These are phyloP conservation scores for Napeogenes inachia DNA, from an alignment of 2,888 invertebrate genomes.

Conservation along the genomic window DNA sequence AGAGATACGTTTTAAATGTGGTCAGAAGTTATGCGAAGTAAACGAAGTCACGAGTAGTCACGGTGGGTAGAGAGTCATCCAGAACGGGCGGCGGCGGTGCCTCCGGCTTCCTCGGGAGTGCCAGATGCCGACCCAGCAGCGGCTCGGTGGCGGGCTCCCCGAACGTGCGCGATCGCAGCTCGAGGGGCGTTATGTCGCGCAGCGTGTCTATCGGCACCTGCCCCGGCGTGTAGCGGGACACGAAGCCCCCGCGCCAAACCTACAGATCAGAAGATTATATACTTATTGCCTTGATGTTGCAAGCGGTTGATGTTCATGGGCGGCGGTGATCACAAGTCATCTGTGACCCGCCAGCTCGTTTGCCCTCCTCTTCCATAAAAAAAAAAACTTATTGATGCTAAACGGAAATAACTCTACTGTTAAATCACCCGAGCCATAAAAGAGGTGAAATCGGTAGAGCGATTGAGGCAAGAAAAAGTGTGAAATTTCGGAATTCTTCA, in stretches of 20 bases:
- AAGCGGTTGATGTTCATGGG: too few relatives aligned
- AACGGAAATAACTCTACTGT: neutral
- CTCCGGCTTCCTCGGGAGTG: constrained; percentile 72
- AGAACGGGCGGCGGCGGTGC: constrained; percentile 70
- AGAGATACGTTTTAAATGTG: neutral
- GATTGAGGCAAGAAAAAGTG: neutral
- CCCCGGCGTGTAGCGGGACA: constrained; percentile 72
- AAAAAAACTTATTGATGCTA: too few relatives aligned
- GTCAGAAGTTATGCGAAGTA: neutral
- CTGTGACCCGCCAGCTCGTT: too few relatives aligned
- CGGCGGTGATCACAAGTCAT: too few relatives aligned
- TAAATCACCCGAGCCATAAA: too few relatives aligned
- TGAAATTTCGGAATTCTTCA: too few relatives aligned
- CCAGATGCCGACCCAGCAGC: constrained; percentile 78
- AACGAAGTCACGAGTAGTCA: constrained; percentile 25
- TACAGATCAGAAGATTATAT: constrained; percentile 26
- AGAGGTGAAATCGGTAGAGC: neutral
- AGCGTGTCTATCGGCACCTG: constrained; percentile 61
- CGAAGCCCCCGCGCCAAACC: constrained; percentile 70
- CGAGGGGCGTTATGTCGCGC: constrained; percentile 61
- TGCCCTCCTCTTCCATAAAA: too few relatives aligned
- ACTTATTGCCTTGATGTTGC: too few relatives aligned
- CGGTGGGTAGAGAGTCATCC: constrained; percentile 78
- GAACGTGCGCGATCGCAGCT: constrained; percentile 65
- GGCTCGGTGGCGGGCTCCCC: constrained; percentile 76